A percentile compares a stretch with the other conserved stretches of the same genome.
These are phyloP conservation scores for Philhelius pedissequus DNA, from an alignment of 2,888 invertebrate species.

Conservation along the genomic window DNA sequence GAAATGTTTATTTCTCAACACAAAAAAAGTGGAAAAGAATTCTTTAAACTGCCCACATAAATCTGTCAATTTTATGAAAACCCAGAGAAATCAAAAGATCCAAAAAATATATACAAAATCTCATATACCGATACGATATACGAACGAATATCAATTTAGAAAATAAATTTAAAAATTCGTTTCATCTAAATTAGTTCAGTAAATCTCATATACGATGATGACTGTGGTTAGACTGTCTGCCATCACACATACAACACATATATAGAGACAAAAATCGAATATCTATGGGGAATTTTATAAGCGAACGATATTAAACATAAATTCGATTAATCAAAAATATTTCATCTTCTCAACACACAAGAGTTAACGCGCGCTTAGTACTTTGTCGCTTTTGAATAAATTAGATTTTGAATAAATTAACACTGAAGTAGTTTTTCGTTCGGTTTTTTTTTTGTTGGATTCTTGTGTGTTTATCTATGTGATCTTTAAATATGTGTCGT, in stretches of 20 bases:
- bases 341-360: constrained; percentile 10
- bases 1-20: constrained; percentile 16
- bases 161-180: constrained; percentile 28
- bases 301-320: neutral
- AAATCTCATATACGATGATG: constrained; percentile 37
- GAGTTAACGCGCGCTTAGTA: neutral
- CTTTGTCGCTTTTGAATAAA: constrained; percentile 16
- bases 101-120: neutral
- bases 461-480: neutral
- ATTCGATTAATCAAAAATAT: constrained; percentile 56
- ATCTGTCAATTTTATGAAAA: constrained; percentile 55
- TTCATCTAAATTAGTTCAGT: constrained; percentile 65
- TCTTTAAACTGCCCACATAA: constrained; percentile 65
- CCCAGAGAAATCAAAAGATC: constrained; percentile 27
- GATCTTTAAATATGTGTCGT: neutral
- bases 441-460: neutral
- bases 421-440: neutral
- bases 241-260: neutral
- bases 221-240: neutral
- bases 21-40: constrained; percentile 23
- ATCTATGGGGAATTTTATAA: neutral
- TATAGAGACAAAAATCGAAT: neutral
- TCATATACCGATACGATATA: neutral
- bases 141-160: constrained; percentile 37
- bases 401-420: constrained; percentile 21